A percentile compares a stretch with the other conserved stretches of the same genome.
Conservation (phyloP, 2,797 vertebrate genomes). For the Eutrigla gurnardus region DNA sequence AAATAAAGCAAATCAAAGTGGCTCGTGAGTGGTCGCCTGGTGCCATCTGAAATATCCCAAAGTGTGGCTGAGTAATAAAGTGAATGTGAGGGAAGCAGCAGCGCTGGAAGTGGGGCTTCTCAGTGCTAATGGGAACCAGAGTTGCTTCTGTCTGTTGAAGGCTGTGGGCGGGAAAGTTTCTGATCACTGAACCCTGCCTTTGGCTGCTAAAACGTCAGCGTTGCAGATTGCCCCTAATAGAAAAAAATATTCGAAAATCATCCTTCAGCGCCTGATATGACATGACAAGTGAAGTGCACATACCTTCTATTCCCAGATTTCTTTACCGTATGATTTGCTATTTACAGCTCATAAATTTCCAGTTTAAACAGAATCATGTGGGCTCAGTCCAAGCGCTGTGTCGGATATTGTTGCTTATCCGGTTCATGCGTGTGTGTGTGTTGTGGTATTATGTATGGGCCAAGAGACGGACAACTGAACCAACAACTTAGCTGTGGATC, state of each 20-base stretch:
- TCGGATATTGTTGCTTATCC: conserved; percentile 59
- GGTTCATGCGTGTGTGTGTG: conserved; percentile 39
- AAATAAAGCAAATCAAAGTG: conserved; percentile 85
- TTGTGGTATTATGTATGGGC: conserved; percentile 26
- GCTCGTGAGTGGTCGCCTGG: conserved; percentile 75
- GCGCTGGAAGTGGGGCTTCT: conserved; percentile 76
- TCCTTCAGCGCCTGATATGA: conserved; percentile 60
- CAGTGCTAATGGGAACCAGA: conserved; percentile 86
- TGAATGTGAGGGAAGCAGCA: conserved; percentile 82
- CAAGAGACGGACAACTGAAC: conserved; percentile 40
- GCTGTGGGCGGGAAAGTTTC: conserved; percentile 67
- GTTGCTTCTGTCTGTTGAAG: conserved; percentile 82
- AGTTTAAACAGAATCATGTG: conserved; percentile 60
- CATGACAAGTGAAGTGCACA: conserved; percentile 66
- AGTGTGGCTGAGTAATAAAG: conserved; percentile 85
- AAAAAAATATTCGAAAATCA: conserved; percentile 46
- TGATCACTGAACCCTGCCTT: conserved; percentile 66
- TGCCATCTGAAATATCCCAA: conserved; percentile 84
- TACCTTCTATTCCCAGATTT: conserved; percentile 61
- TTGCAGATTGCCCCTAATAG: conserved; percentile 47
- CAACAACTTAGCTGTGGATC: conserved; percentile 31
- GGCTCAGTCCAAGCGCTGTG: conserved; percentile 25
- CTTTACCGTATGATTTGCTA: conserved; percentile 70
- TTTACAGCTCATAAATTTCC: conserved; percentile 68
- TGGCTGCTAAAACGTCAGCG: conserved; percentile 60